Percentiles rank a stretch among this genome's conserved stretches.
Evolutionary conservation across 2,113 vertebrate species (phyloP).

Genomic region (Butorides virescens): DNA sequence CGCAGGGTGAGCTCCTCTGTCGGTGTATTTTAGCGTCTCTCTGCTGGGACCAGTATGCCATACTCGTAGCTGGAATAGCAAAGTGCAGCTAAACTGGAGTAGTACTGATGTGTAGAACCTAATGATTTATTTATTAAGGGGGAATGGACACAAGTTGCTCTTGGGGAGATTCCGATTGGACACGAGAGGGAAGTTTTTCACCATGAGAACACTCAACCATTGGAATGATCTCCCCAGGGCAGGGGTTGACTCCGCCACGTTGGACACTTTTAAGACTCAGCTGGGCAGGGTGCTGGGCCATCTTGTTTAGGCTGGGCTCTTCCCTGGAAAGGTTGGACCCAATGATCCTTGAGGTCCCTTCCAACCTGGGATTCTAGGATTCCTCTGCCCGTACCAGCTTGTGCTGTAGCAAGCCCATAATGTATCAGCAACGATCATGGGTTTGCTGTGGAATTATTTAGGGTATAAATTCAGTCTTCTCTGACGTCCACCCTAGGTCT

Average conservation of each 20-base stretch:
- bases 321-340: too few relatives aligned
- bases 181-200: too few relatives aligned
- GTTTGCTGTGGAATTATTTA: neutral
- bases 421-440: neutral
- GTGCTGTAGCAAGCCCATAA: neutral
- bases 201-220: too few relatives aligned
- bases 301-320: too few relatives aligned
- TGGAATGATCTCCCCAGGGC: too few relatives aligned
- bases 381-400: neutral
- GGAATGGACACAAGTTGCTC: too few relatives aligned
- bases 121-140: neutral
- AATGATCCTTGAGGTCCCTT: too few relatives aligned
- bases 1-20: neutral
- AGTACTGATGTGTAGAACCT: neutral
- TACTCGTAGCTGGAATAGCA: neutral
- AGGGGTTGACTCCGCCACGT: too few relatives aligned
- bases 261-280: too few relatives aligned
- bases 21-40: neutral
- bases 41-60: neutral
- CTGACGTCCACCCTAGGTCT: neutral
- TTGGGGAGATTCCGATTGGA: too few relatives aligned
- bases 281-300: too few relatives aligned
- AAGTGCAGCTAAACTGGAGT: neutral
- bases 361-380: too few relatives aligned
- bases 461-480: neutral